Base-by-base conservation (phyloP, 2,113 vertebrate genomes). In the Pachypanchax playfairii region DNA sequence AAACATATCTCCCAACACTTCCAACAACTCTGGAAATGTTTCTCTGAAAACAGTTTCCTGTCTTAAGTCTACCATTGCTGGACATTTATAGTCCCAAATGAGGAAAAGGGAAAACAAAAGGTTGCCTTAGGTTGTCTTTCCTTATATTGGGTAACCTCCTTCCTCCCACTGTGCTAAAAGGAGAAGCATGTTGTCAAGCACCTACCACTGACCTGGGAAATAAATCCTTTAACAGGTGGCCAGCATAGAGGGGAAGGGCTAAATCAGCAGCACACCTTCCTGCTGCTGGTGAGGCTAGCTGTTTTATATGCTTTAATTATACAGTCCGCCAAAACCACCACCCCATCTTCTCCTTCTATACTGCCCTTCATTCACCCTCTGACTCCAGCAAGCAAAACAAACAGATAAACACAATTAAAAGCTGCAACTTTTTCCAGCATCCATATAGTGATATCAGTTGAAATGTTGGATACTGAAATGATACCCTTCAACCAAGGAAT, bases 171-270 rank as follows among this genome's bases (percentile, higher is more conserved):
- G 70, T 38, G 76, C 70, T 62, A 59, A 43, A 62, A 56, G 65
- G 76, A 73, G 67, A 73, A 51, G 70, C 76, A 77, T 78, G 77
- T 39, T 83, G 82, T 73, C 80, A 78, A 60, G 78, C 26, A 42
- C 73, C 74, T 68, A 75, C 63, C 78, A 65, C 72, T 75, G 83
- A 88, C 85, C 79, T 80, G 75, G 81, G 80, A 82, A 80, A 89
- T 79, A 81, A 87, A 87, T 87, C 81, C 84, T 87, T 73, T 74
- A 88, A 86, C 82, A 91, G 88, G 82, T 89, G 84, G 86, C 78
- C 70, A 54, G 70, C 75, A 53, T 84, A 65, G 60, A 83, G 83
- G 71, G 84, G 79, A 73, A 83, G 73, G 72, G 69, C 80, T 77
- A 79, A 82, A 83, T 76, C 82, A 87, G 80, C 77, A 83, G 76